Conservation (phyloP, 2,113 vertebrate genomes). For the Mus spicilegus region DNA sequence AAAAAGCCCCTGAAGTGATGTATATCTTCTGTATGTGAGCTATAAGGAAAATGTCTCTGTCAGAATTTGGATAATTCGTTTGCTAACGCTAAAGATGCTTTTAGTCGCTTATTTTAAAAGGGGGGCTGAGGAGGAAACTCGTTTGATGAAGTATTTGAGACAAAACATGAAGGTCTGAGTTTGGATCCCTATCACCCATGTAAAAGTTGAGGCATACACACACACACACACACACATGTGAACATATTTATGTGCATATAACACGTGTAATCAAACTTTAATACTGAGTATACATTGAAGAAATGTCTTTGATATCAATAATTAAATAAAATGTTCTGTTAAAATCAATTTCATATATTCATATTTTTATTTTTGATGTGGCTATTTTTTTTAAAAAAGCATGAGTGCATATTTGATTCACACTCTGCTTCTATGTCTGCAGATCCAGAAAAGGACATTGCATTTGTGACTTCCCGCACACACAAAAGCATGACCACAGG, state of each 20-base stretch:
- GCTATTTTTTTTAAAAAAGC: neutral
- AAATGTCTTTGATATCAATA: neutral
- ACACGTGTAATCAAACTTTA: neutral
- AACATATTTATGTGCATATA: neutral
- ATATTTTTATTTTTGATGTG: neutral
- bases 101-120: neutral
- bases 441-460: conserved; percentile 2
- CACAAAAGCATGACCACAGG: neutral
- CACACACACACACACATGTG: neutral
- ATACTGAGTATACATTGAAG: neutral
- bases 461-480: neutral
- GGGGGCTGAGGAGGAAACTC: too few species aligned
- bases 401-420: neutral
- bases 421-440: neutral
- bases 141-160: neutral
- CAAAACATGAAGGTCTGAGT: neutral
- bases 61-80: neutral
- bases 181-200: neutral
- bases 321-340: conserved; percentile 13
- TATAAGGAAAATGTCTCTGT: neutral
- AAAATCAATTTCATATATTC: conserved; percentile 9
- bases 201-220: neutral
- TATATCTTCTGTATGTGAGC: neutral
- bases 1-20: neutral
- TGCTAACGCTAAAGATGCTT: neutral